phyloP scores from a whole-genome alignment of 2,888 invertebrate species.

The Amphimallon solstitiale region DNA sequence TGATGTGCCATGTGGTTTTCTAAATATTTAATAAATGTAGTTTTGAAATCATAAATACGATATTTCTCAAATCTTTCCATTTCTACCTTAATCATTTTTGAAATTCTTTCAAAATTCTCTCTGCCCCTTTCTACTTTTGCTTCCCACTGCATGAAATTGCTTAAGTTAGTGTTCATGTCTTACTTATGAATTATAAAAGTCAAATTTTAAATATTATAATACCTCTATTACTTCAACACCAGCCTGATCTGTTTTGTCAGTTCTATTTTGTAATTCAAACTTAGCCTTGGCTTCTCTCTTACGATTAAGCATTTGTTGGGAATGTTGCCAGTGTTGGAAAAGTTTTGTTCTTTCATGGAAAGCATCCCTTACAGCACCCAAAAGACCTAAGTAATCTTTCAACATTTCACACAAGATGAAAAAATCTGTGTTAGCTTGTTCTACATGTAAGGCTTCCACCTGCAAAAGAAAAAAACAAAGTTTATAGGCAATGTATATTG shows the following conservation, averaged over 20 bases:
- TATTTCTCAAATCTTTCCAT: constrained; percentile 91
- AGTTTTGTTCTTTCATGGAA: constrained; percentile 82
- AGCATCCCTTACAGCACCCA: constrained; percentile 88
- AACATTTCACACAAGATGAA: constrained; percentile 93
- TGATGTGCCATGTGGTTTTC: constrained; percentile 95
- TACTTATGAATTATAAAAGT: no score
- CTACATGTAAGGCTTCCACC: constrained; percentile 87
- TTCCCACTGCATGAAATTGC: constrained; percentile 80
- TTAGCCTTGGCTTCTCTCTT: constrained; percentile 95
- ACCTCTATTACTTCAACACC: constrained; percentile 94
- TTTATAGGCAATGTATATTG: no score
- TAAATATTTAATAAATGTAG: constrained; percentile 88
- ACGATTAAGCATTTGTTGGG: constrained; percentile 92
- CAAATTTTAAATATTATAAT: constrained; percentile 39
- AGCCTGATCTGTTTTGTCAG: constrained; percentile 89
- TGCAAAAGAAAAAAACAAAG: no score
- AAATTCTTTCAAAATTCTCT: constrained; percentile 95
- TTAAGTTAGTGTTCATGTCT: no score
- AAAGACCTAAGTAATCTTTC: constrained; percentile 92
- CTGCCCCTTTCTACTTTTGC: constrained; percentile 96
- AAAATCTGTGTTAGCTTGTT: constrained; percentile 95
- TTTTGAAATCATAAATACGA: constrained; percentile 89
- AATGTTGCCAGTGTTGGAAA: constrained; percentile 98
- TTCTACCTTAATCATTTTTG: constrained; percentile 92
- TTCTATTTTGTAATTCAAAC: constrained; percentile 87